phyloP scores from a whole-genome alignment of 1,140 invertebrate genomes.

The Latrodectus geometricus region DNA sequence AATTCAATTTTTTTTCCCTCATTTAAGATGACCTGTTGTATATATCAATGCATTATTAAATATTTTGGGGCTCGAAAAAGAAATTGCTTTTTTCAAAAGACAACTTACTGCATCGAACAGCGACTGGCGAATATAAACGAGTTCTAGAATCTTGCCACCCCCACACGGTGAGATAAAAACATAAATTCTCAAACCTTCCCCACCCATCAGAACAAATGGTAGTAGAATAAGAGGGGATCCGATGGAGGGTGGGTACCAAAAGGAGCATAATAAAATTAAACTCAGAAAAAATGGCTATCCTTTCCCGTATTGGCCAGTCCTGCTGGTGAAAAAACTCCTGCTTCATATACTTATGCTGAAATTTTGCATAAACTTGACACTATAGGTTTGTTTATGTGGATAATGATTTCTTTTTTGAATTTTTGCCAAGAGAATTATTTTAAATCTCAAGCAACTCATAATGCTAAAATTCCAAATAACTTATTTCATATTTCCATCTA shows the following conservation, averaged over 20 bases:
- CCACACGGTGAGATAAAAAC: constrained; percentile 9
- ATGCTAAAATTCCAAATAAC: no score
- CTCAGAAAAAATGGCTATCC: constrained; percentile 22
- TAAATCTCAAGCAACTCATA: no score
- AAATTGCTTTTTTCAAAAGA: no score
- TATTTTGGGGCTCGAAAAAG: no score
- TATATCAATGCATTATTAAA: no score
- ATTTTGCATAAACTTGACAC: not conserved
- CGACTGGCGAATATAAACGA: not conserved
- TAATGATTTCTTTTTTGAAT: not conserved
- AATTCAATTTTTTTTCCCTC: no score
- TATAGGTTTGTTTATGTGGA: not conserved
- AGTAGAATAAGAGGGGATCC: not conserved
- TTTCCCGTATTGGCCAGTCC: constrained; percentile 7
- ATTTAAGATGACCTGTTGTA: no score
- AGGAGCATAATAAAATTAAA: constrained; percentile 29
- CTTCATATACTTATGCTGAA: not conserved
- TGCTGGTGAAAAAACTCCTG: not conserved
- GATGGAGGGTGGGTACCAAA: not conserved
- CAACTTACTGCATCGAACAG: not conserved
- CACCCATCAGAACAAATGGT: not conserved
- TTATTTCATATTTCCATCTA: no score
- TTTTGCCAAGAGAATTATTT: not conserved
- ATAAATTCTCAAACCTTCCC: constrained; percentile 24
- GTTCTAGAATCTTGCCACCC: constrained; percentile 5